A percentile compares a stretch with the other conserved stretches of the same genome.
Evolutionary conservation across 35 echinoderm and acorn worm species (phyloP).

Genomic region (Ophioderma brevispina): DNA sequence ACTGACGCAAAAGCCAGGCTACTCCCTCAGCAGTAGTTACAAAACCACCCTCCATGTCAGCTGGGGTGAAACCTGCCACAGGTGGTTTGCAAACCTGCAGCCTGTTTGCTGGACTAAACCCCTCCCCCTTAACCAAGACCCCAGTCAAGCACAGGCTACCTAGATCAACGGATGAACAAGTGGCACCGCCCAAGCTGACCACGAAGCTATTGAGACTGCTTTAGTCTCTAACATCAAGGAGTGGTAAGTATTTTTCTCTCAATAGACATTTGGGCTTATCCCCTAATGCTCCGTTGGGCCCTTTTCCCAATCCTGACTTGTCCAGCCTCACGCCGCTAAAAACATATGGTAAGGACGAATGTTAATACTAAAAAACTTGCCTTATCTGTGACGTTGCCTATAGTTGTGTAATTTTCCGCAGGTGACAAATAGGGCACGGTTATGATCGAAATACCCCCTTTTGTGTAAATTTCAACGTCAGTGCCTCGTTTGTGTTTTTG

Average conservation of each 20-base stretch:
- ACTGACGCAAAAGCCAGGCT: background rate
- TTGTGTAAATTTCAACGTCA: no score
- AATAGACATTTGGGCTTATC: no score
- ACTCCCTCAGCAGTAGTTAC: background rate
- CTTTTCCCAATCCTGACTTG: no score
- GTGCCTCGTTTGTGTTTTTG: no score
- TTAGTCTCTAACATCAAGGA: conserved; percentile 71
- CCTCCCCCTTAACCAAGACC: background rate
- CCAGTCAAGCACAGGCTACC: conserved; percentile 1
- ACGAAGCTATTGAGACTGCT: conserved; percentile 47
- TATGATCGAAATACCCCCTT: no score
- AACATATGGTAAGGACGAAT: no score
- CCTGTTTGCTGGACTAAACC: conserved; percentile 32
- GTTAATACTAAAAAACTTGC: no score
- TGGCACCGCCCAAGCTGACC: background rate
- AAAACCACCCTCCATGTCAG: background rate
- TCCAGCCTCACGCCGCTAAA: no score
- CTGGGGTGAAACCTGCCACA: background rate
- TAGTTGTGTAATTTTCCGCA: no score
- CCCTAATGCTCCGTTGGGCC: no score
- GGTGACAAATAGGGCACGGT: no score
- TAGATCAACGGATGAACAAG: background rate
- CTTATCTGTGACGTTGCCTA: no score
- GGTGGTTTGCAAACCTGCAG: background rate
- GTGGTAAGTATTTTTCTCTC: conserved; percentile 82